Base-by-base conservation (phyloP, 2,888 invertebrate genomes). In the Thymelicus acteon region DNA sequence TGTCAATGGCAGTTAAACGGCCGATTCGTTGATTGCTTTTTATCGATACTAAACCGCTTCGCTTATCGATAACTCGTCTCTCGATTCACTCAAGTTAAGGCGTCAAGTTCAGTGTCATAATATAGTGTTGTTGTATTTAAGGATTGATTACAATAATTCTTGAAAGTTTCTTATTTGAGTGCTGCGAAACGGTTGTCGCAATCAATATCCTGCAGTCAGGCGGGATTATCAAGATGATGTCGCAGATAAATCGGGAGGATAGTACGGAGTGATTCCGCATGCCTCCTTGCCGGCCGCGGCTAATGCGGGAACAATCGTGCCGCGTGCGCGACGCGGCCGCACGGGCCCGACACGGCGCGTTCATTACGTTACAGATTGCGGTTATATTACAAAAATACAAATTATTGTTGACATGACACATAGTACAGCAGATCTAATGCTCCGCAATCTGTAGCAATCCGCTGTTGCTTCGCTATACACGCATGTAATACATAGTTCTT, bases 1-100 rank as follows among this genome's bases (percentile, higher is more conserved):
- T 67, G 67, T 71, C 65, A 54, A 71, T 63, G 66, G 60, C 47
- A 24, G 63, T 60, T 19, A 19, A 40, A 15, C 48, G 62, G 31
- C 48, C 15, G 58, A 70, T 48, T 70, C 58, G 63, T 64, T 70
- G 69, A 70, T 70, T 70, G 63, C 69, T 63, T 70, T 64, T 70
- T 70, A 70, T 70, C 69, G 69, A 70, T 60, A 64, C 68, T 47
- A 62, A 67, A 63, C 62, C 63, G 63, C 63, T 60, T 60, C 54
- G 57, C 48, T 70, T 70, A 70, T 64, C 69, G 69, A 64, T 63
- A 64, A 70, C 62, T 58, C 63, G 57, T 63, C 62, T 63, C 40
- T 70, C n/a, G 19, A 15, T 63, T 58, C 49, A 12, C n/a, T 63
- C 24, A 8, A 31, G 19, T 19, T 58, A 69, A 58, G 47, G 19